Conservation (phyloP, 2,113 vertebrate species). For the Microcebus lehilahytsara region DNA sequence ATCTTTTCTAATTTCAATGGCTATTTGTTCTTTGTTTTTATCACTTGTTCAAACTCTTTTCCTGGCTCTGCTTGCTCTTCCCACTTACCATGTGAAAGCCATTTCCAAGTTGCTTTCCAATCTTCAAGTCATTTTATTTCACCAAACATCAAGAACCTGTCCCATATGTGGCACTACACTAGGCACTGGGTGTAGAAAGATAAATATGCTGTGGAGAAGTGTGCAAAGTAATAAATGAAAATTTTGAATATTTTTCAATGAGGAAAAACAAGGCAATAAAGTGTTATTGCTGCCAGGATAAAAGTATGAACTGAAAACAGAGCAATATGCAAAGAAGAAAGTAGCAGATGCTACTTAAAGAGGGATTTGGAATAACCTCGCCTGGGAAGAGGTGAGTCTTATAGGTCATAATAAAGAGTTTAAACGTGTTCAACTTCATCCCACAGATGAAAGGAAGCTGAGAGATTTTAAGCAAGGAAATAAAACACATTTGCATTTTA, state of each 20-base stretch:
- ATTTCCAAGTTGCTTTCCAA: background rate
- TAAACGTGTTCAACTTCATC: background rate
- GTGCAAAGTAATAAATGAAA: background rate
- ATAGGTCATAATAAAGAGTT: background rate
- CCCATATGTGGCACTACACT: background rate
- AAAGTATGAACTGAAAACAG: background rate
- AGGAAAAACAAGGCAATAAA: background rate
- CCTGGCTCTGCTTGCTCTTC: background rate
- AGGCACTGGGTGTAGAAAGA: background rate
- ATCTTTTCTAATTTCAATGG: background rate
- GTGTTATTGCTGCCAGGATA: background rate
- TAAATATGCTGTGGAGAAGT: background rate
- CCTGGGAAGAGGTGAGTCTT: background rate
- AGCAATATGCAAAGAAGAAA: background rate
- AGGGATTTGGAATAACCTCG: background rate
- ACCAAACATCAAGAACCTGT: background rate
- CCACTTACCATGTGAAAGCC: background rate
- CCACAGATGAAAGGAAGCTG: background rate
- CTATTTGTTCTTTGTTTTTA: background rate
- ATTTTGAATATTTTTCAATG: background rate
- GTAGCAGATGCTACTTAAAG: background rate
- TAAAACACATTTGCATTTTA: background rate
- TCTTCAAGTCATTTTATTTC: slow-evolving; percentile 13
- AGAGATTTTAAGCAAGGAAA: background rate
- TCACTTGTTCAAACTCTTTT: background rate